Evolutionary conservation across 2,113 vertebrate genomes (phyloP).

Genomic region (Carassius gibelio): DNA sequence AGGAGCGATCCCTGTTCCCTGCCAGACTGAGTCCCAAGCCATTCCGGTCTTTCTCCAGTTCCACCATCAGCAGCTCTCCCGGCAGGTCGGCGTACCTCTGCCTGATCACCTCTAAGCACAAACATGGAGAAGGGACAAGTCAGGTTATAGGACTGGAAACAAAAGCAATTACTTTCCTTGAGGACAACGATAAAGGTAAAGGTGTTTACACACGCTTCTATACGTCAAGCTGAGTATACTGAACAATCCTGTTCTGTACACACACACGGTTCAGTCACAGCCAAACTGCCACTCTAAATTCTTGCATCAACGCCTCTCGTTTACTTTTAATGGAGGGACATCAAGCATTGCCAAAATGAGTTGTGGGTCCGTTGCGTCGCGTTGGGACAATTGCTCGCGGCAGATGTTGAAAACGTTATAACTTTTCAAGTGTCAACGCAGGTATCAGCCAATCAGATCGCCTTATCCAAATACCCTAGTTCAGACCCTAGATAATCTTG

Average conservation of each 20-base stretch:
- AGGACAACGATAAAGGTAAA: constrained; percentile 20
- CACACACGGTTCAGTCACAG: no score
- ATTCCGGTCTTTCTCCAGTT: constrained; percentile 93
- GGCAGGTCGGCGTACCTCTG: constrained; percentile 90
- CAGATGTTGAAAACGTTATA: no score
- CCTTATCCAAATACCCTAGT: no score
- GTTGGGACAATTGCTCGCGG: no score
- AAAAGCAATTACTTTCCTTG: background rate
- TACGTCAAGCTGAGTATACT: background rate
- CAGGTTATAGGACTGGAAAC: background rate
- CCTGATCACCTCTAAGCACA: constrained; percentile 85
- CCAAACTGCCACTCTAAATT: no score
- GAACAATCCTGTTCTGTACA: background rate
- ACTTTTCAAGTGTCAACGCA: no score
- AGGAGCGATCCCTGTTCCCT: constrained; percentile 90
- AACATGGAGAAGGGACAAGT: background rate
- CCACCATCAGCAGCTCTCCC: constrained; percentile 90
- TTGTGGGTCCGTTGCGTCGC: no score
- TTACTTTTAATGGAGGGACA: no score
- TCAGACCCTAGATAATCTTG: no score
- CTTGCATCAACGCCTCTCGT: no score
- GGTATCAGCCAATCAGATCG: no score
- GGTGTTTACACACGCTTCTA: background rate
- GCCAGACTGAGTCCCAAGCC: constrained; percentile 94
- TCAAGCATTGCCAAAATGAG: no score